phyloP scores from a whole-genome alignment of 2,113 vertebrate species.

The Astur gentilis region DNA sequence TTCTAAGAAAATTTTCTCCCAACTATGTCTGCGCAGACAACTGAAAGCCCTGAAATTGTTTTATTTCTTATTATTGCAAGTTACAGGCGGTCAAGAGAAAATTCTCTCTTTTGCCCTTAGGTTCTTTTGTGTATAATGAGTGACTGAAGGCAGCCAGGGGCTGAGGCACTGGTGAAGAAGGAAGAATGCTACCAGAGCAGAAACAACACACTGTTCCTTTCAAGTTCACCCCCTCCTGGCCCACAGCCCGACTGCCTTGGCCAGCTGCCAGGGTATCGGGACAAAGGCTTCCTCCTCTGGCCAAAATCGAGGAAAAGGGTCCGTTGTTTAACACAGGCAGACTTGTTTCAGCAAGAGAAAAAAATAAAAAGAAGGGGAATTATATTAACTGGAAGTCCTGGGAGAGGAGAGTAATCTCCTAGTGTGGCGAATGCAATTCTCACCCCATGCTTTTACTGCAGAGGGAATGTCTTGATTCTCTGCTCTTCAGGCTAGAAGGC shows the following conservation, averaged over 20 bases:
- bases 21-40: not conserved
- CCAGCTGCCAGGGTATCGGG: slow-evolving; percentile 12
- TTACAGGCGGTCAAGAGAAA: slow-evolving; percentile 8
- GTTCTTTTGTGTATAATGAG: slow-evolving; percentile 31
- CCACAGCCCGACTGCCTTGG: slow-evolving; percentile 6
- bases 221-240: slow-evolving; percentile 57
- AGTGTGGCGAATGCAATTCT: slow-evolving; percentile 39
- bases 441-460: not conserved
- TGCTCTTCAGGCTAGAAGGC: not conserved
- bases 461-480: not conserved
- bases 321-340: slow-evolving; percentile 58
- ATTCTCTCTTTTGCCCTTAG: slow-evolving; percentile 14
- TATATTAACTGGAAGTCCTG: slow-evolving; percentile 26
- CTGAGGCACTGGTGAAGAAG: slow-evolving; percentile 27
- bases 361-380: slow-evolving; percentile 25
- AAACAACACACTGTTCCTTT: slow-evolving; percentile 62
- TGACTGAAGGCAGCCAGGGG: slow-evolving; percentile 19
- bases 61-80: slow-evolving; percentile 27
- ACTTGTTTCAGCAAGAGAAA: slow-evolving; percentile 41
- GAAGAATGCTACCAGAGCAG: slow-evolving; percentile 53
- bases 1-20: not conserved
- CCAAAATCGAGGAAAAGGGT: slow-evolving; percentile 22
- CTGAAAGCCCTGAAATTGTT: not conserved
- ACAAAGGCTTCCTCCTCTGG: slow-evolving; percentile 58
- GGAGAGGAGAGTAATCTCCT: slow-evolving; percentile 13